Conservation (phyloP, 2,113 vertebrate species). For the Pseudorectes ferrugineus region DNA sequence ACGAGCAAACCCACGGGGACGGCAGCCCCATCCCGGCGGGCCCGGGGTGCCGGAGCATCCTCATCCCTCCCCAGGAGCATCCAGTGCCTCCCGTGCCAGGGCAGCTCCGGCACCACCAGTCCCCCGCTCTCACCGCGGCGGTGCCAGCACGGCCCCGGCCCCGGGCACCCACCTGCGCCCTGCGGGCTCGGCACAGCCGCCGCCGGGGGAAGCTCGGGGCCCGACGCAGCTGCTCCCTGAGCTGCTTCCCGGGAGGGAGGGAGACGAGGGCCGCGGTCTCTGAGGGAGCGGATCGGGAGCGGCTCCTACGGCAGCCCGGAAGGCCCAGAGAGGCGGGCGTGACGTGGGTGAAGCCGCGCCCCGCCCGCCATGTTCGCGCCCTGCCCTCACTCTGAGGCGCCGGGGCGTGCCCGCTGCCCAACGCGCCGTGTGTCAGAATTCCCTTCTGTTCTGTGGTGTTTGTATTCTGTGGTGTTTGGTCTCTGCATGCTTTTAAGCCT, state of each 20-base stretch:
- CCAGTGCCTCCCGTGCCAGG: background rate
- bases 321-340: rapidly evolving
- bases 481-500: rapidly evolving
- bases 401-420: rapidly evolving
- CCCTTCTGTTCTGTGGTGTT: rapidly evolving
- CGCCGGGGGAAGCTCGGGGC: background rate
- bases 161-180: background rate
- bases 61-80: background rate
- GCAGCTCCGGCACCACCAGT: background rate
- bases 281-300: background rate
- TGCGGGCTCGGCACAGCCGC: background rate
- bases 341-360: background rate
- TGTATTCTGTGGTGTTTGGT: rapidly evolving
- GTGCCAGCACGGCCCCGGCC: background rate
- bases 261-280: background rate
- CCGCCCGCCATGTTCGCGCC: background rate
- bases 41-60: background rate
- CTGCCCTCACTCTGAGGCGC: rapidly evolving
- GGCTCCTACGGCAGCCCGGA: background rate
- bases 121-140: background rate
- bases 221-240: background rate
- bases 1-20: rapidly evolving
- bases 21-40: rapidly evolving
- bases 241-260: background rate
- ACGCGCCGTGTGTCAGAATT: rapidly evolving